Conservation (phyloP, 2,888 invertebrate genomes). For the Erebia aethiops region DNA sequence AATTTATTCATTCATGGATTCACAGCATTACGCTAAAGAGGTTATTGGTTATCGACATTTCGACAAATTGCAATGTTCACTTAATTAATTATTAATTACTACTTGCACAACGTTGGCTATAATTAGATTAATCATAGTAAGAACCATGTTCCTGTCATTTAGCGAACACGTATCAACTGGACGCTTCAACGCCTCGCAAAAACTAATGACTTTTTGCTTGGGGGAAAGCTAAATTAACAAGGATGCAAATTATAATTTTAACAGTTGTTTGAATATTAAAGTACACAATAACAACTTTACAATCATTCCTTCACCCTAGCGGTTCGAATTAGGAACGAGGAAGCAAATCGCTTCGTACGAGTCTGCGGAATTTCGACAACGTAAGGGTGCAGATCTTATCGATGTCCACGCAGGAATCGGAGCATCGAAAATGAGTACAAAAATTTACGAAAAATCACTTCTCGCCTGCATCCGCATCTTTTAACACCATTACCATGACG, state of each 20-base stretch:
- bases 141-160: conserved; percentile 18
- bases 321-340: no score
- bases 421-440: no score
- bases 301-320: no score
- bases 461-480: no score
- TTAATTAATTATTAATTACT: conserved; percentile 8
- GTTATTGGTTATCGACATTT: not conserved
- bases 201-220: conserved; percentile 44
- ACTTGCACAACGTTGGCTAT: conserved; percentile 5
- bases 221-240: conserved; percentile 39
- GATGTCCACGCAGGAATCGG: no score
- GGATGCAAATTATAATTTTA: conserved; percentile 9
- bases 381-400: no score
- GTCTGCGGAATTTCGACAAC: no score
- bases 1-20: no score
- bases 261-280: not conserved
- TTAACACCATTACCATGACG: no score
- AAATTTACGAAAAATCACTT: no score
- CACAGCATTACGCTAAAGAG: not conserved
- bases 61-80: not conserved
- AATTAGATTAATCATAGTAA: conserved; percentile 24
- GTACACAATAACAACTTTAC: no score
- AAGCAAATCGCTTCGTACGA: no score
- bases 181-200: conserved; percentile 45
- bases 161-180: conserved; percentile 21